Base-by-base conservation (phyloP, 2,888 invertebrate species). In the Pyrrhia umbra region DNA sequence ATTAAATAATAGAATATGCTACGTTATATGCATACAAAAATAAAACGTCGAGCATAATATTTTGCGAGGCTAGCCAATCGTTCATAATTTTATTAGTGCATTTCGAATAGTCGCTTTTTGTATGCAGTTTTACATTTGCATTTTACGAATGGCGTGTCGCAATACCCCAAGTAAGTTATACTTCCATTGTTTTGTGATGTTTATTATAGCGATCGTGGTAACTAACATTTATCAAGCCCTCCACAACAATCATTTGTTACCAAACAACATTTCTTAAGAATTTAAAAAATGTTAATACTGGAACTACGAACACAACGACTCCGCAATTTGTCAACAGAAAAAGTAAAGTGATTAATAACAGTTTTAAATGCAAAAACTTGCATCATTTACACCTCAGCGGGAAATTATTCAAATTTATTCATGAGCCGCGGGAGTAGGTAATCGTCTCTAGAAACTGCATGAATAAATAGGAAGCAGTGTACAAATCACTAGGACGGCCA, bases 341-440 rank as follows among this genome's bases (percentile, higher is more conserved):
- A 88, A 86, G 77, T 86, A 84, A 88, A 90, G 86, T 85, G 86
- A 92, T 92, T 92, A 92, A 91, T 90, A 92, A 89, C 88, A 83
- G 88, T 91, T 91, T 91, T 88, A 88, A 92, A 92, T 92, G 92
- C 90, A 92, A 91, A 92, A 93, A 92, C 91, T 92, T 92, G 92
- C 92, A 92, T 92, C 92, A 90, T 92, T 93, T 91, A 91, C 92
- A 92, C 92, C 90, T 92, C 88, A 85, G 86, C 88, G 85, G 83
- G 86, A 85, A 88, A 92, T 93, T 93, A 93, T 93, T 92, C 85
- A 92, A 92, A 93, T 93, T 88, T 93, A 93, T 93, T 92, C 93
- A 93, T 92, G 91, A 91, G 88, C 84, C 79, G 82, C 85, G 84
- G 90, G 89, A 92, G 90, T 89, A 89, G 91, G 92, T 92, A 93